phyloP scores from a whole-genome alignment of 2,113 vertebrate species.

The Australoheros scitulus region DNA sequence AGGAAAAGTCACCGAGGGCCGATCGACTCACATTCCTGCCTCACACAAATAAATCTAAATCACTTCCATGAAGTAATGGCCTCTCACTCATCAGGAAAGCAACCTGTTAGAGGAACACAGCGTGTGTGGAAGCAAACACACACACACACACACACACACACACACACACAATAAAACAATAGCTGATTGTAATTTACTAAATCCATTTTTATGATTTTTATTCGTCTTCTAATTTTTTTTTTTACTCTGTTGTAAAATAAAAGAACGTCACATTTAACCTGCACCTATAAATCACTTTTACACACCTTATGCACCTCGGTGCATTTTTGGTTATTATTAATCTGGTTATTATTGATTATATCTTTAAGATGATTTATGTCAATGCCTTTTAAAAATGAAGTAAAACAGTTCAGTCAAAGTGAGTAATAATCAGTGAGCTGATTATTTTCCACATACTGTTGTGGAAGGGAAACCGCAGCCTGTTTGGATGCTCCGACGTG shows the following conservation, averaged over 20 bases:
- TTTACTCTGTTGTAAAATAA: not conserved
- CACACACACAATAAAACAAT: not conserved
- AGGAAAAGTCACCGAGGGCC: slow-evolving; percentile 5
- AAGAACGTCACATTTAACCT: not conserved
- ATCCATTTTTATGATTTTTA: not conserved
- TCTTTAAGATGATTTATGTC: not conserved
- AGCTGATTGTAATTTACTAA: rapidly evolving
- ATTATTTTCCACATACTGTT: not conserved
- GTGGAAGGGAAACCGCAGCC: not conserved
- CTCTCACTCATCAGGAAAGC: not conserved
- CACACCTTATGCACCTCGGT: not conserved
- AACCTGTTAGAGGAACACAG: not conserved
- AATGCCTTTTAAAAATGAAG: not conserved
- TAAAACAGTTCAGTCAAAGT: not conserved
- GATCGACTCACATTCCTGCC: not conserved
- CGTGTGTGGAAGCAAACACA: not conserved
- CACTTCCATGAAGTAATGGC: not conserved
- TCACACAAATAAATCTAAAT: not conserved
- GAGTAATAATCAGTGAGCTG: not conserved
- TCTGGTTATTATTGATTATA: not conserved
- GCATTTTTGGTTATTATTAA: not conserved
- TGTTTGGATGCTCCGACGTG: not conserved
- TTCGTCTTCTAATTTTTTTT: not conserved
- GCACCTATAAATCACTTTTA: not conserved
- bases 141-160: not conserved